Conservation (phyloP, 92 coral and sea anemone species). For the Siderastrea siderea region DNA sequence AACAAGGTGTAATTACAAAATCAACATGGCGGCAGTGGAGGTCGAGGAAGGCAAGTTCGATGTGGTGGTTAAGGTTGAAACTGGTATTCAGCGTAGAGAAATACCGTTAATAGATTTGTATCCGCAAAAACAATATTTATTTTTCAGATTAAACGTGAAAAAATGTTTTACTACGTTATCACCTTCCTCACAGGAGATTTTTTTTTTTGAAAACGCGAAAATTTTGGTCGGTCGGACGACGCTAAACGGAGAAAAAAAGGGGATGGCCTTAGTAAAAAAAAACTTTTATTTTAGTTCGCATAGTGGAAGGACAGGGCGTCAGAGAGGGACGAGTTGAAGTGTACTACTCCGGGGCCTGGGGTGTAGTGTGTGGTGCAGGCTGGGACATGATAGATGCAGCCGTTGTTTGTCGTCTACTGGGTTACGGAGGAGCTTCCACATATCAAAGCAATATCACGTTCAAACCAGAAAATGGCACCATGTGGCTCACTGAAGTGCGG, state of each 20-base stretch:
- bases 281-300: slow-evolving; percentile 24
- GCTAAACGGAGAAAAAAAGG: too few relatives aligned
- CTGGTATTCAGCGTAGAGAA: too few relatives aligned
- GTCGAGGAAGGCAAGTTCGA: too few relatives aligned
- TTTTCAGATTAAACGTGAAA: too few relatives aligned
- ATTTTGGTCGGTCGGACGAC: not conserved
- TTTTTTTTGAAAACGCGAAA: not conserved
- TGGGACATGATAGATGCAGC: slow-evolving; percentile 37
- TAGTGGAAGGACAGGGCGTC: slow-evolving; percentile 17
- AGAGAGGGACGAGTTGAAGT: slow-evolving; percentile 47
- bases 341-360: slow-evolving; percentile 30
- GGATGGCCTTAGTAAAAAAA: too few relatives aligned
- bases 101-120: too few relatives aligned
- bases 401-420: slow-evolving; percentile 39
- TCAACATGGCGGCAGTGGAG: too few relatives aligned
- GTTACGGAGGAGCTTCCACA: slow-evolving; percentile 15
- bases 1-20: too few relatives aligned
- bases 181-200: too few relatives aligned
- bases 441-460: slow-evolving; percentile 4
- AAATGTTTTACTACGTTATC: too few relatives aligned
- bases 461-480: slow-evolving; percentile 13
- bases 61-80: too few relatives aligned
- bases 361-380: slow-evolving; percentile 37
- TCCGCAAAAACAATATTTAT: too few relatives aligned
- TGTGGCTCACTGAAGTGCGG: slow-evolving; percentile 34